phyloP scores from a whole-genome alignment of 2,113 vertebrate species.

The Mormyrus lacerda region DNA sequence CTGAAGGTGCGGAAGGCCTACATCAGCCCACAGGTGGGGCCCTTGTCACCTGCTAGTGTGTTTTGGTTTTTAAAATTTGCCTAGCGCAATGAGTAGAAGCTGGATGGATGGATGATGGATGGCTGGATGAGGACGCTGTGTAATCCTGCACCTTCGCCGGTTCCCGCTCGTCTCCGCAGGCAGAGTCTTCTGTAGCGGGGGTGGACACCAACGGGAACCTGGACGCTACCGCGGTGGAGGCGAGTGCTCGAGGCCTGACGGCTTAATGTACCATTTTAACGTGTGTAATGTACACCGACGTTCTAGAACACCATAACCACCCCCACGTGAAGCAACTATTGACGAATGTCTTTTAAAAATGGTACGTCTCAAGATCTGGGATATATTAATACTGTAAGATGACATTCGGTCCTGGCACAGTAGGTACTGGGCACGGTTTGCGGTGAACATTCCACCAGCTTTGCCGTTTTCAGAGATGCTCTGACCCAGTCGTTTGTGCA shows the following conservation, averaged over 20 bases:
- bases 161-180: slow-evolving; percentile 22
- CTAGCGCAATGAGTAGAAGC: background rate
- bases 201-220: slow-evolving; percentile 25
- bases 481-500: background rate
- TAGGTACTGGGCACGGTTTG: background rate
- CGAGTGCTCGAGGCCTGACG: slow-evolving; percentile 4
- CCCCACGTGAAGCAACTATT: background rate
- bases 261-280: too few relatives aligned
- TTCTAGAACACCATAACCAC: background rate
- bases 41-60: background rate
- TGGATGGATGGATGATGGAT: background rate
- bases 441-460: background rate
- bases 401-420: background rate
- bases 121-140: background rate
- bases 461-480: background rate
- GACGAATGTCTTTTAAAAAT: background rate
- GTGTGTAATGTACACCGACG: background rate
- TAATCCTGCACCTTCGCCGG: background rate
- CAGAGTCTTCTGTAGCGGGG: background rate
- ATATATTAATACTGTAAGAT: background rate
- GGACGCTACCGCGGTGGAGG: slow-evolving; percentile 14
- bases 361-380: background rate
- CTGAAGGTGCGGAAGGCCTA: slow-evolving; percentile 90
- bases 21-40: slow-evolving; percentile 79
- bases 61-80: background rate